phyloP scores from a whole-genome alignment of 2,888 invertebrate genomes.

The Liodrosophila aerea region DNA sequence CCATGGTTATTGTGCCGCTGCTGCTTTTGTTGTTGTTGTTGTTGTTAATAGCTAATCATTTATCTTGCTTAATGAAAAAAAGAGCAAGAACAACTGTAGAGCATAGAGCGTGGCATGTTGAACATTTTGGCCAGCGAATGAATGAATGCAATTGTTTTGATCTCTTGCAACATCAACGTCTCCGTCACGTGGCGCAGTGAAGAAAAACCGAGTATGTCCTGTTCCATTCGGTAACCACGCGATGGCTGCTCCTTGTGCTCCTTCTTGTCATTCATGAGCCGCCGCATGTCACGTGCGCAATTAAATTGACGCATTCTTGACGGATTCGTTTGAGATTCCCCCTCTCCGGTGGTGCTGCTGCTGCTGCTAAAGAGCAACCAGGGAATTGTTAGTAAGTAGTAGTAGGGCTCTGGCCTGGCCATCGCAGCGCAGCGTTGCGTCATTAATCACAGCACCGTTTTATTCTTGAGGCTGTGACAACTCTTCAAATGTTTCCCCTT shows the following conservation, averaged over 20 bases:
- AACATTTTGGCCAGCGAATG: constrained; percentile 38
- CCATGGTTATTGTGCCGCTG: constrained; percentile 12
- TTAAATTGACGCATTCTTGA: constrained; percentile 77
- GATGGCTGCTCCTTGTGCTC: neutral
- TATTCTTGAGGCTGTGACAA: constrained; percentile 27
- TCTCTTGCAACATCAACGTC: constrained; percentile 22
- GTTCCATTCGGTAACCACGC: constrained; percentile 2
- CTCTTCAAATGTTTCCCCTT: constrained; percentile 30
- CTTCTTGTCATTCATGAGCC: constrained; percentile 45
- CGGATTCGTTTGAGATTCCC: constrained; percentile 55
- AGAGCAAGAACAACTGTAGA: constrained; percentile 64
- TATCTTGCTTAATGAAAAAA: constrained; percentile 82
- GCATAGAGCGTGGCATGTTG: constrained; percentile 34
- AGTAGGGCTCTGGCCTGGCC: constrained; percentile 1
- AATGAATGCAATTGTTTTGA: constrained; percentile 44
- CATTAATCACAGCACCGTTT: constrained; percentile 55
- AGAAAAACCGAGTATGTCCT: constrained; percentile 11
- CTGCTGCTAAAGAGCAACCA: constrained; percentile 47
- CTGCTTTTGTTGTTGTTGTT: constrained; percentile 28
- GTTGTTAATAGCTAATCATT: constrained; percentile 79
- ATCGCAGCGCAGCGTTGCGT: constrained; percentile 40
- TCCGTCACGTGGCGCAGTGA: constrained; percentile 57
- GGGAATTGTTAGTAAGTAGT: constrained; percentile 36
- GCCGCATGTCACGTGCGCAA: constrained; percentile 77
- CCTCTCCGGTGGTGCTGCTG: neutral